Evolutionary conservation across 2,113 vertebrate species (phyloP).

Genomic region (Entosphenus tridentatus): DNA sequence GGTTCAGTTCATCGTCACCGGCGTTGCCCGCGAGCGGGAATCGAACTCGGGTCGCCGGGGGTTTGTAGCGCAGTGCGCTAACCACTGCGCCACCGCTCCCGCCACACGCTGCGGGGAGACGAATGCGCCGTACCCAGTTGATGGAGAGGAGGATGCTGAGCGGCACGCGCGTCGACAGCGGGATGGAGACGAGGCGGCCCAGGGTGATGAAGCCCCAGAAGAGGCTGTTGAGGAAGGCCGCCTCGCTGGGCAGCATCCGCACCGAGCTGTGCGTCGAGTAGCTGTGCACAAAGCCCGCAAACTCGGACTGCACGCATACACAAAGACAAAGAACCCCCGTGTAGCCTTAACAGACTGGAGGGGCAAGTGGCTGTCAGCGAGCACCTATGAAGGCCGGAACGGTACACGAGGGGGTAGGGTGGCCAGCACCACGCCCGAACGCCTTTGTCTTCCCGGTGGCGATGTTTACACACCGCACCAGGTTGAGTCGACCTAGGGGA

Average conservation of each 20-base stretch:
- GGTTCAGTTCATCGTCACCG: too few relatives aligned
- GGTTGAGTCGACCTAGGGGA: too few relatives aligned
- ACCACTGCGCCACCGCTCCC: not conserved
- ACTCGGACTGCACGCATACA: constrained; percentile 36
- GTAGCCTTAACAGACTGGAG: not conserved
- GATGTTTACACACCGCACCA: too few relatives aligned
- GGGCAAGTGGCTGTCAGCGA: too few relatives aligned
- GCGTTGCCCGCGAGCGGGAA: too few relatives aligned
- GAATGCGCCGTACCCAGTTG: constrained; percentile 35
- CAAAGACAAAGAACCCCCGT: not conserved
- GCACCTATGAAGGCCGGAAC: too few relatives aligned
- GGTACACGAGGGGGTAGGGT: too few relatives aligned
- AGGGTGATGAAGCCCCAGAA: constrained; percentile 72
- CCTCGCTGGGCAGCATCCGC: constrained; percentile 30
- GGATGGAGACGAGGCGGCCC: constrained; percentile 57
- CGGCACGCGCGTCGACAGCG: constrained; percentile 39
- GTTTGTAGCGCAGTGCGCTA: not conserved
- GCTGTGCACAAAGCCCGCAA: constrained; percentile 65
- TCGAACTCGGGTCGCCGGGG: too few relatives aligned
- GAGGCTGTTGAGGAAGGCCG: constrained; percentile 45
- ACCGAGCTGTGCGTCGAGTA: constrained; percentile 51
- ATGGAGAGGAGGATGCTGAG: constrained; percentile 39
- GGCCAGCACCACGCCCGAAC: too few relatives aligned
- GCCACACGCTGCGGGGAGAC: not conserved
- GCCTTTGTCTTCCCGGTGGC: too few relatives aligned